phyloP scores from a whole-genome alignment of 2,888 invertebrate genomes.

The Andrena praecox region DNA sequence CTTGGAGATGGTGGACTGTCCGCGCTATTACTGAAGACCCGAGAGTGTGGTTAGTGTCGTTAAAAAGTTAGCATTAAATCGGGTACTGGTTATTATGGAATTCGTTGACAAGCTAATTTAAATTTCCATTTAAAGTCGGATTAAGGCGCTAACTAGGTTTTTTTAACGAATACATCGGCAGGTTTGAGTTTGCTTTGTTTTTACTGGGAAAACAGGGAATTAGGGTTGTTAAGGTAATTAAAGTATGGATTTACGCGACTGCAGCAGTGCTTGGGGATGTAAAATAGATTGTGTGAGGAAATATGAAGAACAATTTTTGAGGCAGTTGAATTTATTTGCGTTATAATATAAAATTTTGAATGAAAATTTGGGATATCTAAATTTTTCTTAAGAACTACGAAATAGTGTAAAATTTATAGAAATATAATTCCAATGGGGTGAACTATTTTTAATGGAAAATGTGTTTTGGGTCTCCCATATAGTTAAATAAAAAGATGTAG shows the following conservation, averaged over 20 bases:
- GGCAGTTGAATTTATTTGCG: too few relatives aligned
- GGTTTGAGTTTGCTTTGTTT: not conserved
- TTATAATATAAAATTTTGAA: too few relatives aligned
- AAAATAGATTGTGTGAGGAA: too few relatives aligned
- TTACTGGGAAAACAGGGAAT: not conserved
- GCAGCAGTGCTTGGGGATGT: too few relatives aligned
- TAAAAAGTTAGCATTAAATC: constrained; percentile 1
- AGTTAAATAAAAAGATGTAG: too few relatives aligned
- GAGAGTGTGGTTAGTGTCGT: not conserved
- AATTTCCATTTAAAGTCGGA: not conserved
- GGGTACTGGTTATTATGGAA: constrained; percentile 10
- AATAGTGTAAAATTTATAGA: too few relatives aligned
- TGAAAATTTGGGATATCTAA: too few relatives aligned
- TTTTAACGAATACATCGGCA: not conserved
- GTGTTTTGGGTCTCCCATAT: too few relatives aligned
- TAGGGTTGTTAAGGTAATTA: not conserved
- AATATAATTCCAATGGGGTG: too few relatives aligned
- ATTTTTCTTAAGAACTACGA: too few relatives aligned
- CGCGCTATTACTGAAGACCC: not conserved
- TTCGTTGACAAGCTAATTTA: not conserved
- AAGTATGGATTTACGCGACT: not conserved
- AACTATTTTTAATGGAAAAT: too few relatives aligned
- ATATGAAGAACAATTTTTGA: too few relatives aligned
- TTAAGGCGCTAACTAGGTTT: not conserved
- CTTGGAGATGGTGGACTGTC: not conserved